phyloP scores from a whole-genome alignment of 2,113 vertebrate species.

The Phyllopteryx taeniolatus region DNA sequence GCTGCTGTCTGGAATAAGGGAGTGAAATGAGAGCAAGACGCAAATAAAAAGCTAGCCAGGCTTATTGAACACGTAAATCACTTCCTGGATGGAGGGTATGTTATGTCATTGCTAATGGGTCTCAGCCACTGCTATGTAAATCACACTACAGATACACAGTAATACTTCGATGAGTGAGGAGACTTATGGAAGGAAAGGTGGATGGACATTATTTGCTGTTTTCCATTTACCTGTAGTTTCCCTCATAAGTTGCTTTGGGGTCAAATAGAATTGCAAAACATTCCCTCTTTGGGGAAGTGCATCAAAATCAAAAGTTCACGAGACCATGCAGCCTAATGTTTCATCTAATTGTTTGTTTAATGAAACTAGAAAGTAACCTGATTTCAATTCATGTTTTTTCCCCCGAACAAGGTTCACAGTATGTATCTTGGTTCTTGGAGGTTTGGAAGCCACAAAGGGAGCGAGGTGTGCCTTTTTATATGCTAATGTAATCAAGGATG shows the following conservation, averaged over 20 bases:
- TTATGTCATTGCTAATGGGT: conserved; percentile 65
- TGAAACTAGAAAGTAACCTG: conserved; percentile 5
- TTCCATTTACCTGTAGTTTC: conserved; percentile 24
- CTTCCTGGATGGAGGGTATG: conserved; percentile 55
- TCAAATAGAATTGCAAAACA: conserved; percentile 30
- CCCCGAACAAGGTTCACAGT: background rate
- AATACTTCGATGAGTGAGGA: conserved; percentile 32
- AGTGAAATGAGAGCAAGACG: conserved; percentile 43
- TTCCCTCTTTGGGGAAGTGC: conserved; percentile 32
- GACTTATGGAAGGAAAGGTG: conserved; percentile 21
- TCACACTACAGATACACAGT: conserved; percentile 39
- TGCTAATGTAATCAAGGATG: conserved; percentile 33
- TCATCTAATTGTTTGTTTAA: conserved; percentile 12
- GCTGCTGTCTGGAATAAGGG: conserved; percentile 52
- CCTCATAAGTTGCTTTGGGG: conserved; percentile 8
- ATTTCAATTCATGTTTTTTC: background rate
- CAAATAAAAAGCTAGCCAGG: conserved; percentile 48
- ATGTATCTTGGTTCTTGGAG: background rate
- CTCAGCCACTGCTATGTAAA: conserved; percentile 51
- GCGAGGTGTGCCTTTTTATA: conserved; percentile 15
- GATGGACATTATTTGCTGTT: conserved; percentile 30
- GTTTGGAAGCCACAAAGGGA: background rate
- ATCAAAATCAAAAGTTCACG: conserved; percentile 40
- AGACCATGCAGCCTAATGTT: conserved; percentile 19
- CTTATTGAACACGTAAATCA: conserved; percentile 70